Conservation (phyloP, 2,113 vertebrate species). For the Parotia lawesii region DNA sequence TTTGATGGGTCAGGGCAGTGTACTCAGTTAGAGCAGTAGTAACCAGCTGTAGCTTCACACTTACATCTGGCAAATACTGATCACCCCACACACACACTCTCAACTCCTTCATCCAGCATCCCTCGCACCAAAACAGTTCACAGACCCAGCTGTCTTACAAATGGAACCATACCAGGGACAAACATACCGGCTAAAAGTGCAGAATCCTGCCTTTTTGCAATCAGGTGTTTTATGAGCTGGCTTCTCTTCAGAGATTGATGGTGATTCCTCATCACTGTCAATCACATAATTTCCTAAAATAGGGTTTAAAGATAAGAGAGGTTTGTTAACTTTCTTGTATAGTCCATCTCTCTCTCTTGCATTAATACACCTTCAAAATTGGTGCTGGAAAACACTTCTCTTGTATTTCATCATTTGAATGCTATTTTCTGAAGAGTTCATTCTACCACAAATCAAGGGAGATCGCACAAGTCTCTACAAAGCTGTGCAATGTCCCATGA, state of each 20-base stretch:
- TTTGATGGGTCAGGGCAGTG: neutral
- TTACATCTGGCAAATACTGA: neutral
- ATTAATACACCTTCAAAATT: neutral
- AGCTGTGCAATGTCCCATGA: neutral
- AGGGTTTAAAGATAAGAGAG: neutral
- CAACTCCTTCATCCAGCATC: neutral
- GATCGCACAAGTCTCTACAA: neutral
- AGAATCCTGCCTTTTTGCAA: conserved; percentile 40
- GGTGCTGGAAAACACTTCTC: neutral
- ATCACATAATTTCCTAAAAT: conserved; percentile 72
- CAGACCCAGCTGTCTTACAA: neutral
- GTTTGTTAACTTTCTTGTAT: neutral
- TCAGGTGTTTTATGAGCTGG: conserved; percentile 1
- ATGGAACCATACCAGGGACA: neutral
- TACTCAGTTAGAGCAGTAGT: neutral
- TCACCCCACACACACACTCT: neutral
- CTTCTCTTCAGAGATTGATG: conserved; percentile 66
- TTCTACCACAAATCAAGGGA: neutral
- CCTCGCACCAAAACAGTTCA: neutral
- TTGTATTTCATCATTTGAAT: neutral
- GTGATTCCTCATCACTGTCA: conserved; percentile 80
- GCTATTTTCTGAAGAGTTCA: neutral
- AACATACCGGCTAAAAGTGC: conserved; percentile 76
- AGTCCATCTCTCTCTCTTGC: neutral
- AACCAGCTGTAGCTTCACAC: neutral